A percentile compares a stretch with the other conserved stretches of the same genome.
These are phyloP conservation scores for Camponotus vicinus DNA, from an alignment of 1,140 invertebrate genomes.

Conservation along the genomic window DNA sequence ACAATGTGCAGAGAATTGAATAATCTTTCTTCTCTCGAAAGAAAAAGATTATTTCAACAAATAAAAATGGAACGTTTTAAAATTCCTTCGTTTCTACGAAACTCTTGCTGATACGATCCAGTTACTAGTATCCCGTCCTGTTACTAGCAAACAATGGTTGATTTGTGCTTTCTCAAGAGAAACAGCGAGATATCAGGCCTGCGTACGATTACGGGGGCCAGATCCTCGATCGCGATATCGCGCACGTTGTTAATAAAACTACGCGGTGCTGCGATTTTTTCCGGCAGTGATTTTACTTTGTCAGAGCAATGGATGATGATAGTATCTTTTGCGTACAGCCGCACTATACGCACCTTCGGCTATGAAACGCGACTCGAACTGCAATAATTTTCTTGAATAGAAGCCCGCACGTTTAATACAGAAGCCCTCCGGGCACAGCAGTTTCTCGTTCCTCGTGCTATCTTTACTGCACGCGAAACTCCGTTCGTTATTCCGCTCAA, in stretches of 20 bases:
- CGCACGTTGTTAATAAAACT: constrained; percentile 54
- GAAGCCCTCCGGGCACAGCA: constrained; percentile 49
- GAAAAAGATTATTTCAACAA: neutral
- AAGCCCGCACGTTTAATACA: constrained; percentile 53
- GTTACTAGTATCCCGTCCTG: constrained; percentile 28
- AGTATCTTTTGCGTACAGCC: constrained; percentile 40
- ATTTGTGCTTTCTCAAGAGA: constrained; percentile 48
- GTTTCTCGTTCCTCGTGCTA: constrained; percentile 52
- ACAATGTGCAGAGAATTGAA: neutral
- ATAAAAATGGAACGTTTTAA: neutral
- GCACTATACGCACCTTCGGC: constrained; percentile 42
- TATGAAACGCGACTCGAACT: constrained; percentile 40
- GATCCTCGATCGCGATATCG: constrained; percentile 54
- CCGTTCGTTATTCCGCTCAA: constrained; percentile 57
- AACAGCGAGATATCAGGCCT: constrained; percentile 46
- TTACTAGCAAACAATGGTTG: constrained; percentile 48
- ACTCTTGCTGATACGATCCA: constrained; percentile 41
- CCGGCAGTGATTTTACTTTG: constrained; percentile 49
- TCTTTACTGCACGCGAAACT: constrained; percentile 51
- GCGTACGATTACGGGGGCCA: constrained; percentile 47
- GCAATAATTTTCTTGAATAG: constrained; percentile 63
- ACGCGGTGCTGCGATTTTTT: constrained; percentile 27
- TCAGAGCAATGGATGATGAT: constrained; percentile 55
- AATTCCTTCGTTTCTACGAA: neutral
- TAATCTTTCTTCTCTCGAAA: neutral